Base-by-base conservation (phyloP, 1,140 invertebrate genomes). In the Cyclargus thomasi region DNA sequence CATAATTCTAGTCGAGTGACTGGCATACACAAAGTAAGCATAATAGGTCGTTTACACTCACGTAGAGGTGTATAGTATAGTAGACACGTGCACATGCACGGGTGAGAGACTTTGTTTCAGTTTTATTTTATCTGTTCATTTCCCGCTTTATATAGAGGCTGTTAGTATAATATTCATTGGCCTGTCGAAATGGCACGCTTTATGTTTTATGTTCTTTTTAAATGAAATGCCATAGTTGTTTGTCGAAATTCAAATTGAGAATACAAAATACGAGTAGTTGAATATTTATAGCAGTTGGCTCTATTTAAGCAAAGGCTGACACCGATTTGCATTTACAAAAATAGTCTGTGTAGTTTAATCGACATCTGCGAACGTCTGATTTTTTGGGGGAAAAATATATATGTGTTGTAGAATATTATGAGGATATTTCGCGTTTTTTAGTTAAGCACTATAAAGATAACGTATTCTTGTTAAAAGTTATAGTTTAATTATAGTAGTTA, bases 81-180 rank as follows among this genome's bases (percentile, higher is more conserved):
- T 47, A 8, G 39, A 47, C 39, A 47, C 39, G 39, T 47, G 39
- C 39, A 47, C 14, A 47, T 47, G 39, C 39, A 47, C 39, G 10
- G 39, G 5, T 47, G 39, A 47, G 39, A 47, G 39, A 11, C 10
- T 47, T 47, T 47, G 39, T 47, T 47, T 47, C 39, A 47, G 39
- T 47, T 47, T 47, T 47, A 47, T 47, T 47, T 47, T 47, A 47
- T 47, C 39, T 47, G 39, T 47, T 47, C 39, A 47, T 47, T 47
- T 47, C 39, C 11, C 11, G 39, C 39, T 39, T 39, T 47, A 47
- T 47, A 47, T 47, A 16, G 39, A 47, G 39, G 39, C 39, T 11
- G 39, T 47, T 47, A 47, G 39, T 47, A 47, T 47, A 47, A 47
- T 47, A 47, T 47, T 47, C 39, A 47, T 47, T 47, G 39, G 39